Evolutionary conservation across 1,140 invertebrate species (phyloP).

Genomic region (Uloborus diversus): DNA sequence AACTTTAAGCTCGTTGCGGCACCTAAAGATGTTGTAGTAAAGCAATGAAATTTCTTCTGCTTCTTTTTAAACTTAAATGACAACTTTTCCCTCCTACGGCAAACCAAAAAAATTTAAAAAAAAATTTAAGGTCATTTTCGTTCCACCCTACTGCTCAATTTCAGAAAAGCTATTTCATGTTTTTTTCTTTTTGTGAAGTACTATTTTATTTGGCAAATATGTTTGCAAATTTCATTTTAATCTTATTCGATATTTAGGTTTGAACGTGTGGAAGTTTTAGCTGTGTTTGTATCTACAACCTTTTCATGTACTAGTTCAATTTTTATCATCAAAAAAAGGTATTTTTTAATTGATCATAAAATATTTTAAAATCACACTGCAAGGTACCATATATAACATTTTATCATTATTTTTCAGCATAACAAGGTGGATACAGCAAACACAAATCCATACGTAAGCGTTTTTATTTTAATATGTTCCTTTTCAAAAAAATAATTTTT

Average conservation of each 20-base stretch:
- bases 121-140: too few species aligned
- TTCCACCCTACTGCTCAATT: too few species aligned
- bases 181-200: too few species aligned
- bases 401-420: conserved; percentile 17
- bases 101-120: too few species aligned
- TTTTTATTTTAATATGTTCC: background rate
- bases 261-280: conserved; percentile 45
- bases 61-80: too few species aligned
- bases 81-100: too few species aligned
- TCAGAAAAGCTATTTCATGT: too few species aligned
- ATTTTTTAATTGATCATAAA: background rate
- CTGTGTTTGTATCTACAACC: conserved; percentile 43
- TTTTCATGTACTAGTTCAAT: conserved; percentile 35
- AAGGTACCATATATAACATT: background rate
- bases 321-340: conserved; percentile 47
- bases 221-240: too few species aligned
- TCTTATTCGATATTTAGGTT: conserved; percentile 11
- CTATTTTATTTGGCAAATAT: too few species aligned
- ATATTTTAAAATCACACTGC: background rate
- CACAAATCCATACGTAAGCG: conserved; percentile 36
- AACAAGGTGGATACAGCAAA: conserved; percentile 27
- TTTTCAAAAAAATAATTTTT: background rate
- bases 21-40: too few species aligned
- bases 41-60: too few species aligned
- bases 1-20: too few species aligned